Base-by-base conservation (phyloP, 2,888 invertebrate species). In the Macrosoma leucophasiata region DNA sequence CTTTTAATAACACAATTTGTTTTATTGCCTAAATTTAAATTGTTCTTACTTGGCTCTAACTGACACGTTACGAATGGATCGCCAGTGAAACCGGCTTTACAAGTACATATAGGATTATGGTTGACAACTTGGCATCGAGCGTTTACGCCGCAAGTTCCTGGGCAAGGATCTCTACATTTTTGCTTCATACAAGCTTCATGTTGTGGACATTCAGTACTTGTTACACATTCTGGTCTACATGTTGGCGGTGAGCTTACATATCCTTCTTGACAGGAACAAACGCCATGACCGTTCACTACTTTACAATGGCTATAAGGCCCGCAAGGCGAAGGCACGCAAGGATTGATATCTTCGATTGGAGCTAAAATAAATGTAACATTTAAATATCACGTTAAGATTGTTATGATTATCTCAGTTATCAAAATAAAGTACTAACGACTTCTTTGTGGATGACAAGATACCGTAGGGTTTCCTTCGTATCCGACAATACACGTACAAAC, bases 101-200 rank as follows among this genome's bases (percentile, higher is more conserved):
- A 94, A 50, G 90, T 90, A 69, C 94, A 94, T 52, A 92, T 91
- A 7, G 93, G 92, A 64, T 90, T 91, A 61, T 93, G 92, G 65
- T 92, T 92, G 42, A 90, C 89, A 30, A 91, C 89, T 67, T 89
- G 88, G 60, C 93, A 93, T 44, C 87, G 81, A 26, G 92, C 91
- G 60, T 91, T 90, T 30, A 88, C 63, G 35, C 92, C 93, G 59
- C 93, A 92, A 36, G 91, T 90, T 52, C 91, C 92, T 11, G 89
- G 88, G 67, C 93, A 93, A 33, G 93, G 92, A 69, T 93, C 91
- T 55, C 84, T 85, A 57, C 94, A 94, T 63, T 89, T 90, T 56
- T 88, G 87, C 58, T 89, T 89, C 37, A 90, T 86, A 65, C 94
- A 94, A 8, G 82, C 91, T 72, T 87, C 89, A 58, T 92, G 88